Base-by-base conservation (phyloP, 2,888 invertebrate genomes). In the Eledone cirrhosa region DNA sequence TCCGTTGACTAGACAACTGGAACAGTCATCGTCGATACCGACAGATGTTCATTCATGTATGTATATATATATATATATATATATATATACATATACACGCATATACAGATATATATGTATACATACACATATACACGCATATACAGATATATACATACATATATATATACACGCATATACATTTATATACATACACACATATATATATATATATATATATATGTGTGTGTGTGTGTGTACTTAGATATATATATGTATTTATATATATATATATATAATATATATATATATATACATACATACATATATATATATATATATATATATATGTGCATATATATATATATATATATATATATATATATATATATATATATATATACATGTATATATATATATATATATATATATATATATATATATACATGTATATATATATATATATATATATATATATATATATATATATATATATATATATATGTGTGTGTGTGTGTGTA, bases 361-460 rank as follows among this genome's bases (percentile, higher is more conserved):
- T 24, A 24, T 29, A 67, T 29, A 22, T 29, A 67, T 29, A 22
- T 2, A 67, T 29, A 29, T 29, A 67, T 29, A 29, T 29, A 67
- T 29, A 67, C 1, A 67, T 13, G 24, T 29, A 67, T 29, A 67
- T 29, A 67, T 29, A 29, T 11, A 67, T 11, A 29, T 11, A 67
- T 11, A 67, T 24, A 67, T 24, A 67, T 24, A 67, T 24, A 67
- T 67, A 67, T 67, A 29, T 67, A 67, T 67, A n/a, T n/a, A 63
- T 63, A 63, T 63, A 63, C 27, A 63, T 63, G 24, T 63, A 14
- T n/a, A 22, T 63, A 22, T 63, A n/a, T 63, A 22, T 63, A 22
- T 63, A n/a, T 63, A 5, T 53, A 53, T 53, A 5, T 53, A 53
- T 53, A 5, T 53, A 53, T 53, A 5, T 53, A 53, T 53, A 5